phyloP scores from a whole-genome alignment of 2,797 vertebrate genomes.

The Emydoidea blandingii region DNA sequence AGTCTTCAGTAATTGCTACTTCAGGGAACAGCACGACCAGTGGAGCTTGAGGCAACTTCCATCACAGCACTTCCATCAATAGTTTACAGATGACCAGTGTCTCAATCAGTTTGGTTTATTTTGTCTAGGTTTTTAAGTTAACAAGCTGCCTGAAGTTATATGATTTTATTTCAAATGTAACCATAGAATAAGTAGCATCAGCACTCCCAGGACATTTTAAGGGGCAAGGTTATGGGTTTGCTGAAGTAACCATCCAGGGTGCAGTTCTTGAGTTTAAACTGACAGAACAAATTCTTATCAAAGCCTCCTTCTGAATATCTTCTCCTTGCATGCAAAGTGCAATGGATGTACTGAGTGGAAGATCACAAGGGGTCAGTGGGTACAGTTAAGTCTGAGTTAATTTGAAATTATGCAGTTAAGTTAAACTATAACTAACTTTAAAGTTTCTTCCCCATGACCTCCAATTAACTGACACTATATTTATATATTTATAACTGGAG shows the following conservation, averaged over 20 bases:
- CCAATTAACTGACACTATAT: not conserved
- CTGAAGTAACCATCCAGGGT: not conserved
- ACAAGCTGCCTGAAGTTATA: not conserved
- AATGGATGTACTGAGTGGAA: not conserved
- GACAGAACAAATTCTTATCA: not conserved
- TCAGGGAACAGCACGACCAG: rapidly evolving
- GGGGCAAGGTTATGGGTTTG: not conserved
- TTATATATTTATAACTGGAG: not conserved
- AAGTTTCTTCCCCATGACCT: not conserved
- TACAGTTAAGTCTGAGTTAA: not conserved
- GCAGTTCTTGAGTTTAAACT: not conserved
- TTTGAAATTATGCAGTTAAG: not conserved
- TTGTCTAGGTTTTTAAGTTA: not conserved
- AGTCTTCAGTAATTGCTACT: not conserved
- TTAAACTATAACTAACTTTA: not conserved
- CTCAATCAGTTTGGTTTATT: not conserved
- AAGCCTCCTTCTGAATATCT: not conserved
- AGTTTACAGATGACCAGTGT: not conserved
- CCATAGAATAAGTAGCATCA: not conserved
- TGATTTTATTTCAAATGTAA: not conserved
- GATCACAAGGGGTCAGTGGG: not conserved
- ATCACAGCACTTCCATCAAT: not conserved
- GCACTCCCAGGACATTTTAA: not conserved
- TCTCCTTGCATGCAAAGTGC: not conserved
- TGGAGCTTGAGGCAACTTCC: not conserved